phyloP scores from a whole-genome alignment of 2,888 invertebrate species.

The Idaea biselata region DNA sequence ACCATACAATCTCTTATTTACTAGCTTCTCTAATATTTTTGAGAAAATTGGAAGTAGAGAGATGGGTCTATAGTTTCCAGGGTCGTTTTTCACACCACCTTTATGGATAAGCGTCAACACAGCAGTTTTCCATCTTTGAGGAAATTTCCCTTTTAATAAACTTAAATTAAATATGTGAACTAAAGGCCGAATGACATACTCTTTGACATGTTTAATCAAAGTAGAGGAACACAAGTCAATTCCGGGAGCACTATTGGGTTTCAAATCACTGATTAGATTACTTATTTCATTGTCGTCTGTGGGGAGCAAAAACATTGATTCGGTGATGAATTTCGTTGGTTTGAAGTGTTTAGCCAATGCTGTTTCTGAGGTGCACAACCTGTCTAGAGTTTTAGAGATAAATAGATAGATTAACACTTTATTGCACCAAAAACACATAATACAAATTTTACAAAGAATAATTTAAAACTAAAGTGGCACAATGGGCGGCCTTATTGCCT shows the following conservation, averaged over 20 bases:
- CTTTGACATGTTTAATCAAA: neutral
- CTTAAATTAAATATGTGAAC: neutral
- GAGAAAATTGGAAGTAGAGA: constrained; percentile 9
- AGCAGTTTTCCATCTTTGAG: neutral
- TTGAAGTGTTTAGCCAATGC: too few relatives aligned
- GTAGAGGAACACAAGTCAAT: neutral
- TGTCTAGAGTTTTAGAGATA: too few relatives aligned
- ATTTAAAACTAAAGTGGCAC: too few relatives aligned
- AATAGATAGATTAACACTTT: too few relatives aligned
- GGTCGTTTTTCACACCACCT: neutral
- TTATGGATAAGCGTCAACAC: neutral
- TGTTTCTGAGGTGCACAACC: too few relatives aligned
- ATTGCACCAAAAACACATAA: too few relatives aligned
- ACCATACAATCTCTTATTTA: constrained; percentile 1
- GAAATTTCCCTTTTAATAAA: neutral
- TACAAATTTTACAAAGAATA: too few relatives aligned
- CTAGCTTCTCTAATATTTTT: constrained; percentile 10
- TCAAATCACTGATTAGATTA: neutral
- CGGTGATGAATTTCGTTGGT: too few relatives aligned
- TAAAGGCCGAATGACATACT: neutral
- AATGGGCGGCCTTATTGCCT: too few relatives aligned
- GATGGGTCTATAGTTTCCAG: constrained; percentile 8
- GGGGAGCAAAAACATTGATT: neutral
- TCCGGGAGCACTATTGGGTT: neutral
- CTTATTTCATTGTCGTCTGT: neutral